A percentile compares a stretch with the other conserved stretches of the same genome.
Evolutionary conservation across 2,888 invertebrate species (phyloP).

Genomic region (Lithophane leautieri): DNA sequence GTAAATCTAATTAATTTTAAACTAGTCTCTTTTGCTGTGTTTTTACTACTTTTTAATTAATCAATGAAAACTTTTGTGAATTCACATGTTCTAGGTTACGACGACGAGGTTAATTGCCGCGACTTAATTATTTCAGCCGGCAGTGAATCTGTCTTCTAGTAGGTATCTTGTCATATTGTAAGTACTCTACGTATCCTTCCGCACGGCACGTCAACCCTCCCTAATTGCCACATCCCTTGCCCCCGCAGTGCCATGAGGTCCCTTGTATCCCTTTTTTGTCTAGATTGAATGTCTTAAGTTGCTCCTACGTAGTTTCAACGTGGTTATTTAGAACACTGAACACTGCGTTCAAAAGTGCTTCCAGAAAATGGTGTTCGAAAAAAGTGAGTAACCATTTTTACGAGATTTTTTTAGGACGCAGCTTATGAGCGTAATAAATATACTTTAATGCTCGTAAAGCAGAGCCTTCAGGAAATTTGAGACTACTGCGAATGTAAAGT

Average conservation of each 20-base stretch:
- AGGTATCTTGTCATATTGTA: constrained; percentile 42
- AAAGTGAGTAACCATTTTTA: constrained; percentile 44
- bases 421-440: constrained; percentile 54
- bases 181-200: constrained; percentile 23
- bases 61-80: constrained; percentile 4
- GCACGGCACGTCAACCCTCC: constrained; percentile 46
- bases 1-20: constrained; percentile 37
- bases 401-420: constrained; percentile 41
- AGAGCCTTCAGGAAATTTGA: constrained; percentile 45
- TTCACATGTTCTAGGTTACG: constrained; percentile 8
- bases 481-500: constrained; percentile 50
- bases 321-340: constrained; percentile 41
- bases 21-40: constrained; percentile 8
- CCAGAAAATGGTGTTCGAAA: constrained; percentile 32
- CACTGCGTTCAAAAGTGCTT: constrained; percentile 35
- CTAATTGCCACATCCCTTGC: constrained; percentile 56
- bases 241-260: constrained; percentile 29
- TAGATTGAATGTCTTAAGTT: constrained; percentile 60
- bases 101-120: constrained; percentile 18
- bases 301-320: constrained; percentile 31
- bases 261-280: constrained; percentile 55
- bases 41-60: background rate
- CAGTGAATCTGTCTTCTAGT: constrained; percentile 32
- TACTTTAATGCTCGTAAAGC: constrained; percentile 45
- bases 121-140: constrained; percentile 38